These are phyloP conservation scores for Scolopax mira DNA, from an alignment of 2,113 vertebrate species.

Conservation along the genomic window DNA sequence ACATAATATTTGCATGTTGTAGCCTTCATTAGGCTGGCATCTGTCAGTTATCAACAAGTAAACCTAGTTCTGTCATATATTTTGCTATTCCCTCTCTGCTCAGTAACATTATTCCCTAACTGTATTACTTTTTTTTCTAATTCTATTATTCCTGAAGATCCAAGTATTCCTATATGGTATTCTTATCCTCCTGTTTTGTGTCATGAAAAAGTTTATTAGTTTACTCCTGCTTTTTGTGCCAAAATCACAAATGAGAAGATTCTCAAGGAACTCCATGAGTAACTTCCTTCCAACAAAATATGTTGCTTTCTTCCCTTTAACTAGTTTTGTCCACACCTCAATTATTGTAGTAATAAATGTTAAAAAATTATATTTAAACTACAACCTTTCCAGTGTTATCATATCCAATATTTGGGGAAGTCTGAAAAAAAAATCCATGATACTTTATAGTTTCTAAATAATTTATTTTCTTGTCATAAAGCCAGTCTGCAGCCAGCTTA, in stretches of 20 bases:
- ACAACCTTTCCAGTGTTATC: not conserved
- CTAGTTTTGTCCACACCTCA: not conserved
- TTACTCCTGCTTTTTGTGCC: not conserved
- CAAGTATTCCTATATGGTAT: rapidly evolving
- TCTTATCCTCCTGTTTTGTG: not conserved
- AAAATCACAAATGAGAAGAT: not conserved
- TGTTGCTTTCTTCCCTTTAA: not conserved
- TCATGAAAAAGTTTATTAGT: not conserved
- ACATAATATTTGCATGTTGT: not conserved
- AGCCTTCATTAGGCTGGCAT: not conserved
- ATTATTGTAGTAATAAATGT: not conserved
- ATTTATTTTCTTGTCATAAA: not conserved
- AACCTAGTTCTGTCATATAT: not conserved
- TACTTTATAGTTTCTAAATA: not conserved
- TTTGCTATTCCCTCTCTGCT: not conserved
- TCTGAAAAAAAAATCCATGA: not conserved
- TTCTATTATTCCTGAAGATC: not conserved
- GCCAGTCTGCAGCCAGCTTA: not conserved
- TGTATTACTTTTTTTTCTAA: not conserved
- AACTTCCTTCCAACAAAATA: not conserved
- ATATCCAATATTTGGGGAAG: not conserved
- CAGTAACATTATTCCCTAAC: not conserved
- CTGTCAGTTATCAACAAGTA: not conserved
- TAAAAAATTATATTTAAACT: not conserved
- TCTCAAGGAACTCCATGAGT: not conserved